Evolutionary conservation across 1,140 invertebrate genomes (phyloP).

Genomic region (Ceratosolen solmsi): DNA sequence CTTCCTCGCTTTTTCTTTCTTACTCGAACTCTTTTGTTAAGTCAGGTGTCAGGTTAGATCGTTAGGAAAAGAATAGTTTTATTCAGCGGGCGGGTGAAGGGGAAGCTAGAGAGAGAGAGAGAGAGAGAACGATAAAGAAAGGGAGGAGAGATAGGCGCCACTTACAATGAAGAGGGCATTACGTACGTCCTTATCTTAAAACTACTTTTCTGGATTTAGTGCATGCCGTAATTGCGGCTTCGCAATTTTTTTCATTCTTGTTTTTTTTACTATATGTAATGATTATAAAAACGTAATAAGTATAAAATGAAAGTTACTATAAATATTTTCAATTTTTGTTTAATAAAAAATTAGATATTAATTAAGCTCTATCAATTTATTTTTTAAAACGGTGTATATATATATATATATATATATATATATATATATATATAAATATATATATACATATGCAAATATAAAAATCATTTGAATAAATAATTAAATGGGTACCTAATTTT

Average conservation of each 20-base stretch:
- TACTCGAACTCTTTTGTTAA: not conserved
- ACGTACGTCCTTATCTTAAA: conserved; percentile 23
- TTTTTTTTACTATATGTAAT: not conserved
- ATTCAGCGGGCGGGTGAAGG: not conserved
- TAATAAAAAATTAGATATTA: no score
- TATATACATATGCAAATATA: no score
- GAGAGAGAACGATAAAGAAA: not conserved
- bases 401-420: no score
- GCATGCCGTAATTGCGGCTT: conserved; percentile 30
- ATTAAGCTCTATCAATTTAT: no score
- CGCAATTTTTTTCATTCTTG: not conserved
- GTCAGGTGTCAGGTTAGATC: conserved; percentile 24
- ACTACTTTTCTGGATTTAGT: conserved; percentile 33
- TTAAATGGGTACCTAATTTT: no score
- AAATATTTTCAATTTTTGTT: no score
- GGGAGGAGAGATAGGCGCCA: not conserved
- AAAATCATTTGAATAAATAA: no score
- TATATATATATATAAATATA: no score
- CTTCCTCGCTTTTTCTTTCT: not conserved
- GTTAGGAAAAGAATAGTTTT: conserved; percentile 32
- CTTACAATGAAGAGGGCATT: conserved; percentile 42
- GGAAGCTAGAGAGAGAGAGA: not conserved
- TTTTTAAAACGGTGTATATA: no score
- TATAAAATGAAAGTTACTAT: no score
- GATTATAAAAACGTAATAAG: no score